These are phyloP conservation scores for Drosophila malerkotliana DNA, from an alignment of 1,140 invertebrate species.

Conservation along the genomic window DNA sequence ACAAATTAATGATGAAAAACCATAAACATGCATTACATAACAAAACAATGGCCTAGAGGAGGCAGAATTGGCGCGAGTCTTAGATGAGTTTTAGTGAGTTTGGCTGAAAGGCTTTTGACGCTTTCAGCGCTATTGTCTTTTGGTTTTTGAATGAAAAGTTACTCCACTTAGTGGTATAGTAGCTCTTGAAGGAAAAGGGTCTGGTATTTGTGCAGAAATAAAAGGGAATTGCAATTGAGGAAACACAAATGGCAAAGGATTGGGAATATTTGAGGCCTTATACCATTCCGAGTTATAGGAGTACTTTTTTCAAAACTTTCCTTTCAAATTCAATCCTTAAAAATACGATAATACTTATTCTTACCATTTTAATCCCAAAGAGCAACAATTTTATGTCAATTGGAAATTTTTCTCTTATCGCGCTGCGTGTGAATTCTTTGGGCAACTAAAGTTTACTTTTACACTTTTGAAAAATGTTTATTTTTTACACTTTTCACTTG, in stretches of 20 bases:
- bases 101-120: background rate
- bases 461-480: conserved; percentile 37
- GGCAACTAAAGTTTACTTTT: conserved; percentile 23
- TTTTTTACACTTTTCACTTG: conserved; percentile 42
- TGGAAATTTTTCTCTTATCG: conserved; percentile 11
- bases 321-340: background rate
- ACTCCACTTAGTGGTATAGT: conserved; percentile 9
- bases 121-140: conserved; percentile 46
- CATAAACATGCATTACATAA: conserved; percentile 80
- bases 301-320: background rate
- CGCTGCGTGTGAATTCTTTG: conserved; percentile 15
- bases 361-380: background rate
- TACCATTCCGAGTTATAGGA: background rate
- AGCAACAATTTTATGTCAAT: conserved; percentile 13
- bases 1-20: conserved; percentile 79
- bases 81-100: conserved; percentile 12
- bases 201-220: background rate
- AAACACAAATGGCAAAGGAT: background rate
- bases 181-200: conserved; percentile 5
- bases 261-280: background rate
- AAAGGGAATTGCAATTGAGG: background rate
- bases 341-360: background rate
- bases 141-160: conserved; percentile 55
- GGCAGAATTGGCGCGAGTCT: conserved; percentile 31
- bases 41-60: conserved; percentile 63